Conservation (phyloP, 1,140 invertebrate genomes). For the Saccostrea echinata region DNA sequence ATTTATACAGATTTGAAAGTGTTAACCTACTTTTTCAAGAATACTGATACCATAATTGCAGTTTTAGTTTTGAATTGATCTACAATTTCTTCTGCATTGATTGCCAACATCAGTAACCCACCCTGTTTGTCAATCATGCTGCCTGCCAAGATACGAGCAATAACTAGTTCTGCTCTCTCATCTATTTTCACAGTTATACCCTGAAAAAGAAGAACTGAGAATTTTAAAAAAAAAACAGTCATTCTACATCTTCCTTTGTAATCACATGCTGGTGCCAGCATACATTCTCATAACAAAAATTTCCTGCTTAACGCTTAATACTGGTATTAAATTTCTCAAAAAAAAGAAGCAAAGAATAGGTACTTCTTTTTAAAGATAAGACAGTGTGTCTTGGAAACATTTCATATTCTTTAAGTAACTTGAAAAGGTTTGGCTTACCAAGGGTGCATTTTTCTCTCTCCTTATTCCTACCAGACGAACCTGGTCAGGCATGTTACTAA, state of each 20-base stretch:
- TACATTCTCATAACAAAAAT: not conserved
- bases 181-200: conserved; percentile 92
- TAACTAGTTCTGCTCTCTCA: conserved; percentile 90
- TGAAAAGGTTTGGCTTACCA: conserved; percentile 86
- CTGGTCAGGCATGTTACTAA: conserved; percentile 83
- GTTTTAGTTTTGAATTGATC: too few relatives aligned
- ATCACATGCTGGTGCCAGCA: too few relatives aligned
- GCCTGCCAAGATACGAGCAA: conserved; percentile 94
- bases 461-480: conserved; percentile 98
- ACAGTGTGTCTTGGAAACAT: too few relatives aligned
- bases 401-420: not conserved
- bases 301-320: too few relatives aligned
- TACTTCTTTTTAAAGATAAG: not conserved
- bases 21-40: too few relatives aligned
- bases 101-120: conserved; percentile 52
- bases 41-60: too few relatives aligned
- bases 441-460: conserved; percentile 94
- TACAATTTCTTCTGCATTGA: too few relatives aligned
- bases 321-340: not conserved
- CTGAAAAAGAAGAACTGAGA: conserved; percentile 80
- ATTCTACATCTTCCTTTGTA: not conserved
- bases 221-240: not conserved
- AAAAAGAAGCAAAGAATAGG: not conserved
- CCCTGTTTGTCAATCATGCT: conserved; percentile 93
- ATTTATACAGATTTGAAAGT: too few relatives aligned